A percentile compares a stretch with the other conserved stretches of the same genome.
These are phyloP conservation scores for Ormia ochracea DNA, from an alignment of 2,888 invertebrate genomes.

Conservation along the genomic window DNA sequence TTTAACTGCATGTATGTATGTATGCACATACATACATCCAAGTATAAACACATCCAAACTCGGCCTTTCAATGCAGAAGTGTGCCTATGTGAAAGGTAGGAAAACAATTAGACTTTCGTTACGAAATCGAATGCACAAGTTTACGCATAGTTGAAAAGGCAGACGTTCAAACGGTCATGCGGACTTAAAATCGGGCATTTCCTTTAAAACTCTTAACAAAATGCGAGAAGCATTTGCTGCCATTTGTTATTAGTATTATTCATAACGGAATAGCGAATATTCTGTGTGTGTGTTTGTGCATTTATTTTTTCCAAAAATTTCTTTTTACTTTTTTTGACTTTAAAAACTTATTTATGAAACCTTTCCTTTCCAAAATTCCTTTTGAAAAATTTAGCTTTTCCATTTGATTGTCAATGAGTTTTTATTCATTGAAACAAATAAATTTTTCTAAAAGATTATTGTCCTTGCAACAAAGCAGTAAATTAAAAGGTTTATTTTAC, in stretches of 20 bases:
- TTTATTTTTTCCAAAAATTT: too few species aligned
- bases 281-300: too few species aligned
- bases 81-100: neutral
- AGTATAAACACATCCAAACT: neutral
- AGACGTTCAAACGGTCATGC: neutral
- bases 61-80: too few species aligned
- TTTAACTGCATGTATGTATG: constrained; percentile 22
- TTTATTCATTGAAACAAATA: too few species aligned
- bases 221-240: neutral
- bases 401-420: neutral
- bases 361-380: neutral
- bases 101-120: constrained; percentile 20
- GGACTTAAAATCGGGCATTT: neutral
- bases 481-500: too few species aligned
- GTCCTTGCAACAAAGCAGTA: too few species aligned
- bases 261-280: neutral
- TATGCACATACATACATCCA: neutral
- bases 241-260: neutral
- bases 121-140: constrained; percentile 47
- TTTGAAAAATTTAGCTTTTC: neutral
- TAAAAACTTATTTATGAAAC: neutral
- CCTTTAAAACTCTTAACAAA: neutral
- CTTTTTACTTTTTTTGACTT: too few species aligned
- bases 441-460: too few species aligned
- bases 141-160: constrained; percentile 23